These are phyloP conservation scores for Philereme transversata DNA, from an alignment of 2,888 invertebrate genomes.

Conservation along the genomic window DNA sequence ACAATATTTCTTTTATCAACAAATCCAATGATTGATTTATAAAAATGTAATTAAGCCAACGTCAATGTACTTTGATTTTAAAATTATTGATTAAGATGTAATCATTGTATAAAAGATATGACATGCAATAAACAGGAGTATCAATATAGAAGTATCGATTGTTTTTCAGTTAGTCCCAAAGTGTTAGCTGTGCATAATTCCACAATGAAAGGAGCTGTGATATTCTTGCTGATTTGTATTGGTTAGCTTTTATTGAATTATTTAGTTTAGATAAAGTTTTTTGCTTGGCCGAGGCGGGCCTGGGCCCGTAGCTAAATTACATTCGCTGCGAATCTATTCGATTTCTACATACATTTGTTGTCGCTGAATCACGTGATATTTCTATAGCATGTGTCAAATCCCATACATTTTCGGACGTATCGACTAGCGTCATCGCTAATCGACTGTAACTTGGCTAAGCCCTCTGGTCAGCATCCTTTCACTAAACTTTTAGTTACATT, in stretches of 20 bases:
- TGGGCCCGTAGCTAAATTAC: no score
- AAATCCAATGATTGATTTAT: neutral
- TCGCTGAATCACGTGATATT: no score
- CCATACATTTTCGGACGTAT: no score
- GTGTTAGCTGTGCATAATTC: neutral
- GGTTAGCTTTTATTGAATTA: conserved; percentile 25
- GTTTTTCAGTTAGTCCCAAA: conserved; percentile 9
- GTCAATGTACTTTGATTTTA: neutral
- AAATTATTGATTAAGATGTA: neutral
- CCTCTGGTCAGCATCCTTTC: no score
- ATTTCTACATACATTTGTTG: no score
- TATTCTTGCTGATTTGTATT: conserved; percentile 27
- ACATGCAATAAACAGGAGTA: neutral
- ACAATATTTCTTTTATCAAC: no score
- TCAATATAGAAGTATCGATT: neutral
- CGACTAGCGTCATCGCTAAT: no score
- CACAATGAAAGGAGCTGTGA: conserved; percentile 29
- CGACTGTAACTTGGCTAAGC: no score
- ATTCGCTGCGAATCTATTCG: no score
- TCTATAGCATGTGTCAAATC: no score
- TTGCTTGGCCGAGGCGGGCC: no score
- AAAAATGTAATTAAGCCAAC: neutral
- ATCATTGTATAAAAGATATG: neutral
- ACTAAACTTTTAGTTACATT: no score
- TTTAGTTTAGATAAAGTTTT: neutral